A percentile compares a stretch with the other conserved stretches of the same genome.
These are phyloP conservation scores for Beaufortia kweichowensis DNA, from an alignment of 2,113 vertebrate species.

Conservation along the genomic window DNA sequence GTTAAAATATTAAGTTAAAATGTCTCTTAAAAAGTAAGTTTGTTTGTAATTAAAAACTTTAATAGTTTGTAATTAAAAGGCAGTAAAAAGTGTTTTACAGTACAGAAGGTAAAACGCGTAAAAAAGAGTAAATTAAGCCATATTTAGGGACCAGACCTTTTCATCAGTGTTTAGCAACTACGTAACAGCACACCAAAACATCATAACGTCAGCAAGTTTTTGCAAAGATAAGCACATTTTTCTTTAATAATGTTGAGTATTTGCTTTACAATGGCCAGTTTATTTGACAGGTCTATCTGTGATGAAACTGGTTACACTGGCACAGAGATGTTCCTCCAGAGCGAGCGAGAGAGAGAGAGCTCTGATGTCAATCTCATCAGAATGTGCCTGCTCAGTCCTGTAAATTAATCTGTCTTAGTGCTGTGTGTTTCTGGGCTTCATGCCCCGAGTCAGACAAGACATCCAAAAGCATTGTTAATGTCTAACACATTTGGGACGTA, in stretches of 20 bases:
- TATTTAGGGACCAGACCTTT: no score
- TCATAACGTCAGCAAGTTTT: no score
- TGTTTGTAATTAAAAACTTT: no score
- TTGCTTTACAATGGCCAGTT: neutral
- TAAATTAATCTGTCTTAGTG: neutral
- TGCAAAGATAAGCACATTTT: no score
- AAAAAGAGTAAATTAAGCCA: no score
- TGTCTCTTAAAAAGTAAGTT: no score
- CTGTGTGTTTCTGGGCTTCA: neutral
- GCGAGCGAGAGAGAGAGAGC: neutral
- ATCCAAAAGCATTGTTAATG: neutral
- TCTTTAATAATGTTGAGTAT: neutral
- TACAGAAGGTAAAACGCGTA: no score
- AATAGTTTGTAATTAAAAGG: no score
- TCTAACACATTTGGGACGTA: neutral
- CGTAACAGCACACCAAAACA: no score
- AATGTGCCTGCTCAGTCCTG: constrained; percentile 1
- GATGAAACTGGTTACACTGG: neutral
- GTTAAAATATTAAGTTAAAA: no score
- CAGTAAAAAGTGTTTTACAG: no score
- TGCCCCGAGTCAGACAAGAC: constrained; percentile 1
- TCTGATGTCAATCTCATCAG: constrained; percentile 10
- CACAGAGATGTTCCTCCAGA: neutral
- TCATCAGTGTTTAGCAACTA: no score
- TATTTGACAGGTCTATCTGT: neutral